Base-by-base conservation (phyloP, 2,888 invertebrate genomes). In the Biston stratarius region DNA sequence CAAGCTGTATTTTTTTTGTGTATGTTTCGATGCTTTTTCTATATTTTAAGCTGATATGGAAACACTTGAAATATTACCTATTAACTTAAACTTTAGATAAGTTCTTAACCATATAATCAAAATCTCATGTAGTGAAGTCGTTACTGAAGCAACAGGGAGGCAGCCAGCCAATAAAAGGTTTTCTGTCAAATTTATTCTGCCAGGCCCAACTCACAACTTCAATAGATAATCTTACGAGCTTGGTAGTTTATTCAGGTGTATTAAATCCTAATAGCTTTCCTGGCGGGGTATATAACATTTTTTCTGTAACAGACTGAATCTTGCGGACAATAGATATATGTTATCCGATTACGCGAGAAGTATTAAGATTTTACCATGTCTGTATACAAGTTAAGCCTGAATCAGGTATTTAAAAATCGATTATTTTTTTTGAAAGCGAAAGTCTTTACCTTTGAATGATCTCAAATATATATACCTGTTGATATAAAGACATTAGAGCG, bases 211-310 rank as follows among this genome's bases (percentile, higher is more conserved):
- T 33, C 34, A 24, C 34, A n/a, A 45, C 7, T 56, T 34, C 45
- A 34, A 44, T 56, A 56, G 11, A 96, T 98, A 45, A 56, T 56
- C 33, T 44, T 11, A 44, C 34, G 56, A 45, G 44, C 12, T 44
- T n/a, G 40, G 24, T 55, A 36, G 40, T 55, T 56, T 45, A 56
- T 56, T 56, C 44, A 44, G 56, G 44, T 55, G 34, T 42, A 55
- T 42, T 24, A 12, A 55, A 55, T 56, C 56, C 56, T n/a, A 56
- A 56, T 56, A 56, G 44, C 33, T 45, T 55, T 55, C 44, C 52
- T 52, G n/a, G 36, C n/a, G 40, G 40, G 7, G 5, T 12, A 12
- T 47, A 47, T 15, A 47, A 9, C 12, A 6, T 14, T 14, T 45
- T 14, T 14, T 24, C 3, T 6, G 1, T 47, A 47, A 9, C 3